Percentiles rank a stretch among this genome's conserved stretches.
These are phyloP conservation scores for Hypomecis atomaria DNA, from an alignment of 2,888 invertebrate species.

Conservation along the genomic window DNA sequence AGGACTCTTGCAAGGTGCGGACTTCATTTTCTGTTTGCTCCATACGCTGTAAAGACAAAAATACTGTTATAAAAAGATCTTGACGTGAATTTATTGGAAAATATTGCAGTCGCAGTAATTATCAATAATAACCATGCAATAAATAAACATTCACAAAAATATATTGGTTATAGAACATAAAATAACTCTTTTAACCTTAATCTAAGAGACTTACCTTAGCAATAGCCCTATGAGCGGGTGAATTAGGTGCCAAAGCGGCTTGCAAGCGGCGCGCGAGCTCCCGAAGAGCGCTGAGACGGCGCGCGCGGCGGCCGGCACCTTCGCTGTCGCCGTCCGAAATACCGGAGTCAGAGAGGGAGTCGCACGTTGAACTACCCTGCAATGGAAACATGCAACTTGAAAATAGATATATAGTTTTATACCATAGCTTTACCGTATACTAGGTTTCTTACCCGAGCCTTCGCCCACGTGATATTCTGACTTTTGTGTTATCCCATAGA, in stretches of 20 bases:
- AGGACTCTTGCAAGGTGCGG: conserved; percentile 87
- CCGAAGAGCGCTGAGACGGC: conserved; percentile 87
- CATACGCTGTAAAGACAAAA: conserved; percentile 78
- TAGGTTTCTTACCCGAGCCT: no score
- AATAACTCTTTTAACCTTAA: no score
- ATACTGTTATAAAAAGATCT: not conserved
- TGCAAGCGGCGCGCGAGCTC: conserved; percentile 88
- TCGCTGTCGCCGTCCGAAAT: conserved; percentile 90
- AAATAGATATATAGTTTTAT: not conserved
- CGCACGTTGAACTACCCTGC: conserved; percentile 82
- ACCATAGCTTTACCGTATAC: not conserved
- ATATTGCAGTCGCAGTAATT: no score
- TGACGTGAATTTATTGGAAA: no score
- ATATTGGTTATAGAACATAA: no score
- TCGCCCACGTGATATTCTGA: no score
- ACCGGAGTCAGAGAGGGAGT: conserved; percentile 91
- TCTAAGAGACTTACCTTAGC: conserved; percentile 75
- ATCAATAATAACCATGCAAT: no score
- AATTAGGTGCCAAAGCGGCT: conserved; percentile 87
- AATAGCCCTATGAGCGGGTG: conserved; percentile 86
- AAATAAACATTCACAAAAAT: no score
- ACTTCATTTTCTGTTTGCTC: conserved; percentile 90
- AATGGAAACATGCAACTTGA: conserved; percentile 13
- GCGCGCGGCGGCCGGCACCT: conserved; percentile 87
- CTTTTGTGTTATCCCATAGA: no score